A percentile compares a stretch with the other conserved stretches of the same genome.
phyloP scores from a whole-genome alignment of 2,797 vertebrate species.

The Toxotes lorentzi region DNA sequence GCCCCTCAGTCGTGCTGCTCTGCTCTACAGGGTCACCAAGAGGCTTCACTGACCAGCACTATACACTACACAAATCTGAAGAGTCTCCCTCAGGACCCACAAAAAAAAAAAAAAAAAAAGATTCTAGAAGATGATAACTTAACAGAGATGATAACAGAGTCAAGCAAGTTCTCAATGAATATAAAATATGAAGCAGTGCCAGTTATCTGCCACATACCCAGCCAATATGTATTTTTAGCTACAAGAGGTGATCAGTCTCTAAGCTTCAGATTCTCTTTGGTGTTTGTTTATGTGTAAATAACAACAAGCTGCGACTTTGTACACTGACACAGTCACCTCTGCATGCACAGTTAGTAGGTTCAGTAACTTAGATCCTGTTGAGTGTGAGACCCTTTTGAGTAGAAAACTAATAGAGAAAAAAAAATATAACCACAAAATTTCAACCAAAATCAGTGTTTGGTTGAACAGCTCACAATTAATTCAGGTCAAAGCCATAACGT shows the following conservation, averaged over 20 bases:
- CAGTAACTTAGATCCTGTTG: neutral
- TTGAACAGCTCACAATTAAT: neutral
- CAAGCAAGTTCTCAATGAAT: neutral
- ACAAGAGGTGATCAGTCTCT: conserved; percentile 1
- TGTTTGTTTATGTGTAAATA: conserved; percentile 41
- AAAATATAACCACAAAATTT: neutral
- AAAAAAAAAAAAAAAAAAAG: neutral
- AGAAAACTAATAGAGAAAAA: neutral
- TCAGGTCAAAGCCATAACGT: no score
- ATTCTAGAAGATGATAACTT: no score
- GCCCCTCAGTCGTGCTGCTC: neutral
- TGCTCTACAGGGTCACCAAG: neutral
- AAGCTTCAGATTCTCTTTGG: conserved; percentile 13
- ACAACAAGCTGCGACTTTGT: conserved; percentile 23
- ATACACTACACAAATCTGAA: neutral
- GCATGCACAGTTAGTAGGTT: neutral
- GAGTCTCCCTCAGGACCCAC: neutral
- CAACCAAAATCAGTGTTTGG: neutral
- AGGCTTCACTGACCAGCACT: neutral
- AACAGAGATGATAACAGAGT: neutral
- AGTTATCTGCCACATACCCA: conserved; percentile 13
- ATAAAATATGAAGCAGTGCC: conserved; percentile 24
- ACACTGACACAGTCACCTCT: neutral
- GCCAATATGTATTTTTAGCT: conserved; percentile 45
- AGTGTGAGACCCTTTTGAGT: neutral